Conservation (phyloP, 2,113 vertebrate species). For the Tympanuchus pallidicinctus region DNA sequence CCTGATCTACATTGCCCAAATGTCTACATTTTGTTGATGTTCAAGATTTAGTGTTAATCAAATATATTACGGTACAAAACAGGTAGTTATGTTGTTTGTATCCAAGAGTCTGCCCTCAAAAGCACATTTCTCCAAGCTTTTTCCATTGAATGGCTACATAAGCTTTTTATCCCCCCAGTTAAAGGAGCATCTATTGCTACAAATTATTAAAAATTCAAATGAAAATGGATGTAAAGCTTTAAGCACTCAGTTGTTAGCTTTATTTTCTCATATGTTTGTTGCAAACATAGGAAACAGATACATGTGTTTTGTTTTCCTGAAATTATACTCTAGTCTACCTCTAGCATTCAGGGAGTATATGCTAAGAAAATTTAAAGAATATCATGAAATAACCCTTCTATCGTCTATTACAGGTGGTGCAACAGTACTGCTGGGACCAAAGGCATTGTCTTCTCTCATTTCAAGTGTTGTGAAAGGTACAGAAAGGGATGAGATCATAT, state of each 20-base stretch:
- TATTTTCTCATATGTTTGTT: background rate
- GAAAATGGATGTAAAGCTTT: background rate
- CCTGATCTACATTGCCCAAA: background rate
- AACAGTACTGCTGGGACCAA: background rate
- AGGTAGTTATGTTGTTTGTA: slow-evolving; percentile 17
- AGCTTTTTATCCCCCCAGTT: background rate
- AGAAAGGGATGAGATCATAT: background rate
- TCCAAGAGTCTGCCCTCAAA: background rate
- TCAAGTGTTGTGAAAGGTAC: background rate
- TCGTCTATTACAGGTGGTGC: background rate
- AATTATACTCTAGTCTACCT: background rate
- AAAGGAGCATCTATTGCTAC: background rate
- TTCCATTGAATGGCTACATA: background rate
- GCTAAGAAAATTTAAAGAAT: background rate
- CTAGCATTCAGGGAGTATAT: background rate
- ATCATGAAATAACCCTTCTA: background rate
- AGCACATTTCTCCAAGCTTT: background rate
- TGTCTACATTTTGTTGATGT: background rate
- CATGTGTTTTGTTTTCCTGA: background rate
- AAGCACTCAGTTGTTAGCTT: background rate
- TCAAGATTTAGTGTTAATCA: background rate
- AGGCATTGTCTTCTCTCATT: background rate
- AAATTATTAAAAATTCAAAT: background rate
- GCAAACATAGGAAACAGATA: background rate
- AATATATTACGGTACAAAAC: background rate